Percentiles rank a stretch among this genome's conserved stretches.
These are phyloP conservation scores for Steatocranus sp. DNA, from an alignment of 2,797 vertebrate species.

Conservation along the genomic window DNA sequence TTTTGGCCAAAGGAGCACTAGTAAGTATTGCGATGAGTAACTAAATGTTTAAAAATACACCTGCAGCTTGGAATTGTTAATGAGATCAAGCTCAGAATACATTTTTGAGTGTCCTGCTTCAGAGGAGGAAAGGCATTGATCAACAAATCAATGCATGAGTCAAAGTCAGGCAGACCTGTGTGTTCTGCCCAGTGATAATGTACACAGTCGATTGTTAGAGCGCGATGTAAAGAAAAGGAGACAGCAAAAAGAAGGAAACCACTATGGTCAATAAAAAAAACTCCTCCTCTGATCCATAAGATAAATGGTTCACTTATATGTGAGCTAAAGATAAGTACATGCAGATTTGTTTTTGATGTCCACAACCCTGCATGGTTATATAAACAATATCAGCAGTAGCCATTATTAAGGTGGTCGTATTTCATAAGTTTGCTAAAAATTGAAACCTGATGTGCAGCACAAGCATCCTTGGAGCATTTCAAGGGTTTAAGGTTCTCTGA, in stretches of 20 bases:
- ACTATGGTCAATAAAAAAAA: neutral
- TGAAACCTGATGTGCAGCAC: neutral
- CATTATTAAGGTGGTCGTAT: neutral
- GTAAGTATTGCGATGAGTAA: neutral
- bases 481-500: neutral
- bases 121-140: conserved; percentile 22
- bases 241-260: neutral
- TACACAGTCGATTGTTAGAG: conserved; percentile 4
- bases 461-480: neutral
- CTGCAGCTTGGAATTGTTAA: neutral
- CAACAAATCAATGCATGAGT: conserved; percentile 38
- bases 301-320: neutral
- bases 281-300: neutral
- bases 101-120: conserved; percentile 1
- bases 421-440: neutral
- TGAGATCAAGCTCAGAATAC: neutral
- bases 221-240: neutral
- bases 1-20: neutral
- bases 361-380: neutral
- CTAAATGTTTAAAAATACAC: neutral
- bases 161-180: neutral
- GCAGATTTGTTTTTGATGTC: neutral
- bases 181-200: neutral
- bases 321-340: neutral
- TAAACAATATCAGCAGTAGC: neutral